phyloP scores from a whole-genome alignment of 2,888 invertebrate genomes.

The Scaptodrosophila latifasciaeformis region DNA sequence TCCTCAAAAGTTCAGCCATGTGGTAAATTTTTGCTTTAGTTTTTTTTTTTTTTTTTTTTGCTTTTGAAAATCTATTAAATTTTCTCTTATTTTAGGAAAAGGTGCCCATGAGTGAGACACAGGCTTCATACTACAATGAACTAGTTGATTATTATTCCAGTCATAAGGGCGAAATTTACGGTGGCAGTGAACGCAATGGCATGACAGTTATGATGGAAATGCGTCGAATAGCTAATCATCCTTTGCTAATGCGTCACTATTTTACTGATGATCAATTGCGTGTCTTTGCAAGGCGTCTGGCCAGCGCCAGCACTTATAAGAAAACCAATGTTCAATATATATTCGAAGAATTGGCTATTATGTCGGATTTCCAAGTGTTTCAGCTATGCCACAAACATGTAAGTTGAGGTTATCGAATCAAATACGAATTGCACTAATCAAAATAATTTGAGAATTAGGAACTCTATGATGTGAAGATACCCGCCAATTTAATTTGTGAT shows the following conservation, averaged over 20 bases:
- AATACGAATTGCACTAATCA: background rate
- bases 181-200: slow-evolving; percentile 79
- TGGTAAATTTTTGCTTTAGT: slow-evolving; percentile 73
- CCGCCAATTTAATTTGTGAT: slow-evolving; percentile 82
- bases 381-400: slow-evolving; percentile 82
- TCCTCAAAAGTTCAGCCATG: slow-evolving; percentile 86
- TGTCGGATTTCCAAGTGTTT: slow-evolving; percentile 95
- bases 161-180: slow-evolving; percentile 78
- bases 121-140: slow-evolving; percentile 84
- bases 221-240: slow-evolving; percentile 95
- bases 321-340: slow-evolving; percentile 86
- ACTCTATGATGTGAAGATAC: slow-evolving; percentile 79
- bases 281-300: slow-evolving; percentile 83
- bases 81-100: slow-evolving; percentile 61
- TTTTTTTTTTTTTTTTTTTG: background rate
- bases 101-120: slow-evolving; percentile 82
- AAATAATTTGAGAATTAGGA: slow-evolving; percentile 75
- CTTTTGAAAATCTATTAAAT: background rate
- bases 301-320: slow-evolving; percentile 82
- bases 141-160: slow-evolving; percentile 82
- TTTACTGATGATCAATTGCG: slow-evolving; percentile 80
- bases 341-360: slow-evolving; percentile 88
- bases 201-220: slow-evolving; percentile 94
- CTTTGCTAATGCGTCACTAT: slow-evolving; percentile 85
- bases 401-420: slow-evolving; percentile 74